Conservation (phyloP, 1,140 invertebrate species). For the Lordiphosa stackelbergi region DNA sequence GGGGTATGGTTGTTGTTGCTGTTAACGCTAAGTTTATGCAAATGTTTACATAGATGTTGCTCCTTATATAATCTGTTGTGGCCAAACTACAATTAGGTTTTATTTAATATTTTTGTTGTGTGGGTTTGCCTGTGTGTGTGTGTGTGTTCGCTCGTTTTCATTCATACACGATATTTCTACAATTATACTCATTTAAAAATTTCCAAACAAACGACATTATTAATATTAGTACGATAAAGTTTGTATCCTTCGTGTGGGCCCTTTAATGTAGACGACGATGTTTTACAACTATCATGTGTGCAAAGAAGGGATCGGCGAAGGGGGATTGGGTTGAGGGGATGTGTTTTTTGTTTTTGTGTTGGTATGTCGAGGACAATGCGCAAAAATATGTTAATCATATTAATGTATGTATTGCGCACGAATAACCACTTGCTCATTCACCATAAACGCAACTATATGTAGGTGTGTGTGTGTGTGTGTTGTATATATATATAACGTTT, state of each 20-base stretch:
- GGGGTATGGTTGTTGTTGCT: slow-evolving; percentile 19
- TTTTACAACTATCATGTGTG: slow-evolving; percentile 57
- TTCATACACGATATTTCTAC: slow-evolving; percentile 71
- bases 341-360: slow-evolving; percentile 17
- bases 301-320: background rate
- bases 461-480: slow-evolving; percentile 40
- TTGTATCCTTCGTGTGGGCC: slow-evolving; percentile 39
- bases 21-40: slow-evolving; percentile 58
- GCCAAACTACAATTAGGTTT: slow-evolving; percentile 38
- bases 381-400: slow-evolving; percentile 73
- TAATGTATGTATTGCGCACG: slow-evolving; percentile 64
- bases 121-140: slow-evolving; percentile 22
- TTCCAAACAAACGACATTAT: slow-evolving; percentile 62
- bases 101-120: slow-evolving; percentile 26
- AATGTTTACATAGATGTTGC: slow-evolving; percentile 58
- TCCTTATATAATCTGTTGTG: slow-evolving; percentile 19
- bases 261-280: slow-evolving; percentile 46
- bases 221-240: slow-evolving; percentile 60
- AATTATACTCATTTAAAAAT: slow-evolving; percentile 66
- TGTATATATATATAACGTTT: slow-evolving; percentile 70
- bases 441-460: slow-evolving; percentile 46
- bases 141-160: slow-evolving; percentile 39
- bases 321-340: slow-evolving; percentile 11
- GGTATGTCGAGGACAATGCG: slow-evolving; percentile 42
- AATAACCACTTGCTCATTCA: slow-evolving; percentile 46